A percentile compares a stretch with the other conserved stretches of the same genome.
Evolutionary conservation across 2,888 invertebrate species (phyloP).

Genomic region (Drosophila rubida): DNA sequence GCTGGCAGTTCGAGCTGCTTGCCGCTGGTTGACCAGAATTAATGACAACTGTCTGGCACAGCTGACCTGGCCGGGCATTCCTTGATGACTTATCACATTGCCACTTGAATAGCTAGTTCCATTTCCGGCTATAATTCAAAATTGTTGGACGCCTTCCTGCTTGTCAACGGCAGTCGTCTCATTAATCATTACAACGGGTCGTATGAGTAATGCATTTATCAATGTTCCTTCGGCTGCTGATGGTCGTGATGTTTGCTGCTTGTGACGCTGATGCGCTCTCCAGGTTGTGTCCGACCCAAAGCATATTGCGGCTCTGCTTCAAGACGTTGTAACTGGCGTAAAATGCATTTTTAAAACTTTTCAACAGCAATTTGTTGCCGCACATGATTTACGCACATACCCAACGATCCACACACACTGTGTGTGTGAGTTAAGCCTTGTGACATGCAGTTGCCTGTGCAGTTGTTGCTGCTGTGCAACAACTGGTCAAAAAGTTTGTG

Average conservation of each 20-base stretch:
- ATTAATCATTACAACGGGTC: constrained; percentile 65
- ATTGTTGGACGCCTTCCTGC: constrained; percentile 55
- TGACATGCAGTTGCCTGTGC: constrained; percentile 21
- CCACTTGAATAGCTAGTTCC: constrained; percentile 59
- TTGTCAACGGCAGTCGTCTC: constrained; percentile 67
- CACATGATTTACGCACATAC: constrained; percentile 56
- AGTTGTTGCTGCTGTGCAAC: constrained; percentile 27
- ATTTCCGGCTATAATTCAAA: constrained; percentile 75
- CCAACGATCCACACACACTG: constrained; percentile 8
- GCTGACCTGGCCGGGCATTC: constrained; percentile 66
- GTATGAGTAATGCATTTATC: constrained; percentile 72
- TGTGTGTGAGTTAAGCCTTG: constrained; percentile 10
- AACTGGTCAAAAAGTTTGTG: constrained; percentile 71
- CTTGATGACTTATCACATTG: constrained; percentile 78
- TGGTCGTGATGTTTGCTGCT: constrained; percentile 8
- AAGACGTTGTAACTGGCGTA: constrained; percentile 43
- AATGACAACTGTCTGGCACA: constrained; percentile 77
- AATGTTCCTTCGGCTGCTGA: constrained; percentile 9
- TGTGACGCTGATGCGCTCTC: neutral
- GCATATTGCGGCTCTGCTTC: constrained; percentile 24
- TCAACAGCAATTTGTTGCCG: constrained; percentile 69
- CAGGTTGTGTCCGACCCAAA: neutral
- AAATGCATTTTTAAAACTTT: constrained; percentile 73
- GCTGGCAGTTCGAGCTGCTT: constrained; percentile 22
- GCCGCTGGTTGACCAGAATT: constrained; percentile 63